Conservation (phyloP, 2,888 invertebrate genomes). For the Aleiodes testaceus region DNA sequence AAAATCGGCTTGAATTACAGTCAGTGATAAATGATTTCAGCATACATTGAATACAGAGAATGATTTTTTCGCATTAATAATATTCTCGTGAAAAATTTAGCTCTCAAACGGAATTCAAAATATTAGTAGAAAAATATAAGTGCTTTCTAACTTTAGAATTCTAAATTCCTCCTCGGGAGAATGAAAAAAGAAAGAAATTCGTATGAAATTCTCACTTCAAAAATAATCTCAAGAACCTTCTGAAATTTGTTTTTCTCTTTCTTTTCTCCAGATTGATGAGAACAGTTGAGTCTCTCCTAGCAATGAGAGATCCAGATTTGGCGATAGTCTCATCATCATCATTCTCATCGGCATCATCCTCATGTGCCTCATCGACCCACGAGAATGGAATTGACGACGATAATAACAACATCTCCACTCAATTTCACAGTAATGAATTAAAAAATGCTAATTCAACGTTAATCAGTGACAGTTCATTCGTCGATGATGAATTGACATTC, state of each 20-base stretch:
- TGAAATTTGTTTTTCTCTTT: neutral
- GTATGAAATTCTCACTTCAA: neutral
- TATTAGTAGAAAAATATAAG: no score
- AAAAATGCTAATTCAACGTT: conserved; percentile 57
- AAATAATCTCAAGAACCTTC: neutral
- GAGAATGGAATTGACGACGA: conserved; percentile 47
- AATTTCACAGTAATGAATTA: conserved; percentile 36
- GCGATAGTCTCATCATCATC: conserved; percentile 63
- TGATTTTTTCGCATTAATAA: no score
- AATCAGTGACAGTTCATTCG: conserved; percentile 50
- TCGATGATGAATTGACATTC: conserved; percentile 50
- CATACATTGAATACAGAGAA: no score
- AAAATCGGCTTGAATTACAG: neutral
- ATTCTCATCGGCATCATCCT: conserved; percentile 38
- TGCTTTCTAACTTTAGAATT: no score
- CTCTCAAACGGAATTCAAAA: no score
- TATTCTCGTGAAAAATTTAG: no score
- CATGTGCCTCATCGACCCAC: conserved; percentile 50
- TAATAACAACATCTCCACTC: conserved; percentile 45
- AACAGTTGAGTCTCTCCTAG: conserved; percentile 79
- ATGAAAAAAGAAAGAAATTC: neutral
- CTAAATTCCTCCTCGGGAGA: no score
- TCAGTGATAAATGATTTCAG: no score
- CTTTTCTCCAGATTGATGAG: conserved; percentile 74
- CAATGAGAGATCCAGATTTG: conserved; percentile 79